Base-by-base conservation (phyloP, 1,140 invertebrate species). In the Calliphora vicina region DNA sequence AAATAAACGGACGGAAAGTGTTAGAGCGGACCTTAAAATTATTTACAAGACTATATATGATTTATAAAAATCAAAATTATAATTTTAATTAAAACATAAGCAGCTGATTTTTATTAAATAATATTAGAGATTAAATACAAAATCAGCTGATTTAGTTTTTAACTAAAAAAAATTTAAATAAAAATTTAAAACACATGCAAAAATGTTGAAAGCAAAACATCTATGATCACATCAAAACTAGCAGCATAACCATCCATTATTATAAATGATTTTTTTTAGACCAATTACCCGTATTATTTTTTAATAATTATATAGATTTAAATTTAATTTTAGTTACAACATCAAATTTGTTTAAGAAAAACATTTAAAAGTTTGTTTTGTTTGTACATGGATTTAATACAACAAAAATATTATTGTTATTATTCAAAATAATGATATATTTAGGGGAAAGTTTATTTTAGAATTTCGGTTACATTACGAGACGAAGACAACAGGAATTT, bases 161-260 rank as follows among this genome's bases (percentile, higher is more conserved):
- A 35, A 35, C 35, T 35, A 35, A 35, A 35, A 35, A n/a, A 57
- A n/a, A 8, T 2, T 50, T 0, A 50, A 50, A 50, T 50, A 50
- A 50, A 12, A 67, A 67, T 25, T 67, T 9, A 67, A 67, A 67
- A 67, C 8, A 42, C n/a, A 76, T 76, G n/a, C 27, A 76, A 76
- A 10, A 35, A 42, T 42, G 73, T 80, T 26, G 42, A 80, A 81
- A 81, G 80, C 80, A 61, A 81, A 81, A 81, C 80, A 81, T 61
- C 83, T 84, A 50, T 85, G 83, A 85, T 86, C 86, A 88, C 87
- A 88, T 86, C 86, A 78, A 88, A 86, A 87, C 87, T 87, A 88
- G 86, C 87, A 88, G 86, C 87, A 88, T 87, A 85, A 85, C 88
- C 87, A 88, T 87, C 87, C 85, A 81, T 82, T 82, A 57, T 35